Evolutionary conservation across 2,113 vertebrate genomes (phyloP).

Genomic region (Carettochelys insculpta): DNA sequence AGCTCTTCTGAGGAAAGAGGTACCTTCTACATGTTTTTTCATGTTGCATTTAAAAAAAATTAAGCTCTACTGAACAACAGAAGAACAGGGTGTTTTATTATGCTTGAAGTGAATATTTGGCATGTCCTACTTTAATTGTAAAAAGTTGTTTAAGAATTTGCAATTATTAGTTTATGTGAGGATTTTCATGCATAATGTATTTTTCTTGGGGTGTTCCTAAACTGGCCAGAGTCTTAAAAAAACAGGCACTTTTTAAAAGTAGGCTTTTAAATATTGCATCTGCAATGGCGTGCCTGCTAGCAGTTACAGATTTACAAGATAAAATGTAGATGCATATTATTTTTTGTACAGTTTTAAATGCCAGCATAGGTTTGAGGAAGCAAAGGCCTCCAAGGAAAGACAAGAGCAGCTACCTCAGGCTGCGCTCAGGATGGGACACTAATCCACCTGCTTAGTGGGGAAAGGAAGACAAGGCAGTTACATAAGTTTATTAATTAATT

Average conservation of each 20-base stretch:
- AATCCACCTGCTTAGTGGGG: neutral
- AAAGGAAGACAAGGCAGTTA: neutral
- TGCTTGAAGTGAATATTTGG: neutral
- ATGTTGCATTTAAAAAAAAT: neutral
- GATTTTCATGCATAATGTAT: neutral
- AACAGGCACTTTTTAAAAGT: neutral
- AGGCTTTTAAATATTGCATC: neutral
- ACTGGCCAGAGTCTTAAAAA: neutral
- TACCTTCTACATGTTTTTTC: neutral
- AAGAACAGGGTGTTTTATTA: neutral
- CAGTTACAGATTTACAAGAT: too few species aligned
- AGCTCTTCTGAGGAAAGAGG: neutral
- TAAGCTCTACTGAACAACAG: neutral
- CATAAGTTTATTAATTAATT: too few species aligned
- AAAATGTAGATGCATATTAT: neutral
- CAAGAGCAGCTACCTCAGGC: neutral
- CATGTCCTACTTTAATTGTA: neutral
- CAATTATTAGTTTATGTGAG: neutral
- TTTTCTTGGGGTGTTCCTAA: neutral
- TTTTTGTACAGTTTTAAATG: neutral
- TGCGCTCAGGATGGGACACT: conserved; percentile 14
- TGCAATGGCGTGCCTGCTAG: neutral
- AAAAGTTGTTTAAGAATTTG: neutral
- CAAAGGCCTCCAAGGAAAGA: neutral
- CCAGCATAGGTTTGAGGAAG: neutral